Evolutionary conservation across 92 coral and sea anemone species (phyloP).

Genomic region (Nematostella vectensis): DNA sequence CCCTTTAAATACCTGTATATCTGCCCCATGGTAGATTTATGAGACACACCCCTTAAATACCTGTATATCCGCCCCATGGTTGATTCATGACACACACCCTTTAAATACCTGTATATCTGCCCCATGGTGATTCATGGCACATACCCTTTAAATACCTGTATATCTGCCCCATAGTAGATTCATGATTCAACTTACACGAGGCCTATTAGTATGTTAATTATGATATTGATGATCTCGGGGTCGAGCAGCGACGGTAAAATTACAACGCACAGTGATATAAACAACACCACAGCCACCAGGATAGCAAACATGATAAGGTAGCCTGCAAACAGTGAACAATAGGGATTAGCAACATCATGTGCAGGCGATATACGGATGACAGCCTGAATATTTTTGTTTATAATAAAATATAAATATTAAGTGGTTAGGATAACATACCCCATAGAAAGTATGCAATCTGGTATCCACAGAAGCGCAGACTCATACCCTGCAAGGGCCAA

Average conservation of each 20-base stretch:
- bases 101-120: too few relatives aligned
- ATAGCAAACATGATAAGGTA: slow-evolving; percentile 8
- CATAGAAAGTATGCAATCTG: slow-evolving; percentile 52
- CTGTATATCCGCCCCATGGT: too few relatives aligned
- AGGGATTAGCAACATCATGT: background rate
- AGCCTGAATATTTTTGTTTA: too few relatives aligned
- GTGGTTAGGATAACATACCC: slow-evolving; percentile 24
- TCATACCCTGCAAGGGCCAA: slow-evolving; percentile 24
- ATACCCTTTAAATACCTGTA: too few relatives aligned
- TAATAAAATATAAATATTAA: too few relatives aligned
- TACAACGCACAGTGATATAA: slow-evolving; percentile 1
- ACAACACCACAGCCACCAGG: slow-evolving; percentile 5
- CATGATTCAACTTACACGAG: slow-evolving; percentile 28
- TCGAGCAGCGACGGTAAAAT: slow-evolving; percentile 7
- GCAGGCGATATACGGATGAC: too few relatives aligned
- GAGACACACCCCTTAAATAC: too few relatives aligned
- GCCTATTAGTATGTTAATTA: background rate
- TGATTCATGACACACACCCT: too few relatives aligned
- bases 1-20: too few relatives aligned
- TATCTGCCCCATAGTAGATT: too few relatives aligned
- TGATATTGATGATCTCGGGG: background rate
- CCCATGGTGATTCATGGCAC: too few relatives aligned
- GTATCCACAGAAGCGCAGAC: slow-evolving; percentile 50
- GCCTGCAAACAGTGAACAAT: background rate
- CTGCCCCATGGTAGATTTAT: too few relatives aligned